These are phyloP conservation scores for Caenorhabditis latens DNA, from an alignment of 1,140 invertebrate genomes.

Conservation along the genomic window DNA sequence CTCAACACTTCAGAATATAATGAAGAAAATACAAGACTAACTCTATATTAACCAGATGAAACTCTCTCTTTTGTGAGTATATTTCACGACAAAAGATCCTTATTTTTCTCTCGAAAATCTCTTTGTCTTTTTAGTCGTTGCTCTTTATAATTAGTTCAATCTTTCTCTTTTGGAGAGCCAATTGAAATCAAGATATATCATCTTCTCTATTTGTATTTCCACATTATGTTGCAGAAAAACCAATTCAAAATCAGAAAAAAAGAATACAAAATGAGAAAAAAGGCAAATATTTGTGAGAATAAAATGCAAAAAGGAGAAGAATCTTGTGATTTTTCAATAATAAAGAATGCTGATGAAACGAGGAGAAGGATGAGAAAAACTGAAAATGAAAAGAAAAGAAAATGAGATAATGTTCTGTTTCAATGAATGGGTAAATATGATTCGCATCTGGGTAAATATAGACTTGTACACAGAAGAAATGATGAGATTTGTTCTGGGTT, in stretches of 20 bases:
- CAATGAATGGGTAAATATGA: constrained; percentile 28
- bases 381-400: neutral
- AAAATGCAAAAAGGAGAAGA: constrained; percentile 26
- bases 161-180: neutral
- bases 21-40: too few relatives aligned
- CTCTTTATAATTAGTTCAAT: constrained; percentile 4
- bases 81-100: neutral
- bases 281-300: constrained; percentile 13
- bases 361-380: neutral
- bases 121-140: neutral
- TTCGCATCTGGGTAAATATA: constrained; percentile 14
- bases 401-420: constrained; percentile 20
- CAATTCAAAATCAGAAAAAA: neutral
- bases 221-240: neutral
- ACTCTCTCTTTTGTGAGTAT: neutral
- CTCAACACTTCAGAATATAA: too few relatives aligned
- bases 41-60: too few relatives aligned
- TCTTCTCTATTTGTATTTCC: neutral
- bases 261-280: constrained; percentile 5
- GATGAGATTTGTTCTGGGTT: neutral
- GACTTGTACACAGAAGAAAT: neutral
- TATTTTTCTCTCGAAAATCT: neutral
- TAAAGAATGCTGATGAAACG: neutral
- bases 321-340: neutral
- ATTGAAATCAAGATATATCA: neutral